Base-by-base conservation (phyloP, 2,113 vertebrate genomes). In the Poeciliopsis occidentalis region DNA sequence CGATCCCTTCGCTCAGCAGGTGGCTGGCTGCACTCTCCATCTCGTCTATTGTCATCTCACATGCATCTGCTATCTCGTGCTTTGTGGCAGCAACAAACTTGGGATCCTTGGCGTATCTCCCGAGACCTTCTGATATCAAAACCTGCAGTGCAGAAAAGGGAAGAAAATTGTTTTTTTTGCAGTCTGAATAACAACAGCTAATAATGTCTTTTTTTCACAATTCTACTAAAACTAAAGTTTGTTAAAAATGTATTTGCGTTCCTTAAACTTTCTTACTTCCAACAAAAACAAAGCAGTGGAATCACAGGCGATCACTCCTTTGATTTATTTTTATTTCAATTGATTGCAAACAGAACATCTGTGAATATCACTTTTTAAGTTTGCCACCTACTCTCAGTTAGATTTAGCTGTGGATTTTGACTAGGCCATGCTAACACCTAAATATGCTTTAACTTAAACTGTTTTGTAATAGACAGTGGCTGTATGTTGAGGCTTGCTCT, bases 1-100 rank as follows among this genome's bases (percentile, higher is more conserved):
- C 89, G 51, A 96, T 90, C 15, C 93, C 95, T 61, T 97, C 96
- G 0, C 96, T 98, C 82, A 99, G 95, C 85, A 99, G 95, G 75
- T 95, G 96, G 90, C 97, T 99, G 70, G 98, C 98, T 7, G 98
- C 98, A 17, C 98, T 99, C 92, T 99, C 98, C 98, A 99, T 99
- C 92, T 99, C 98, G 0, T 99, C 98, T 60, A 99, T 98, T 27
- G 98, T 99, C 94, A 99, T 96, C 91, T 99, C 97, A 86, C 97
- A 99, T 0, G 98, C 98, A 27, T 99, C 98, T 0, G 98, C 98
- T 22, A 99, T 98, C 89, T 99, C 98, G 0, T 98, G 96, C 92
- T 99, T 99, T 1, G 98, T 98, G 19, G 97, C 98, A 0, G 97
- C 96, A 37, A 99, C 98, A 75, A 99, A 99, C 84, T 98, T 98